phyloP scores from a whole-genome alignment of 1,140 invertebrate genomes.

The Plectus sambesii region DNA sequence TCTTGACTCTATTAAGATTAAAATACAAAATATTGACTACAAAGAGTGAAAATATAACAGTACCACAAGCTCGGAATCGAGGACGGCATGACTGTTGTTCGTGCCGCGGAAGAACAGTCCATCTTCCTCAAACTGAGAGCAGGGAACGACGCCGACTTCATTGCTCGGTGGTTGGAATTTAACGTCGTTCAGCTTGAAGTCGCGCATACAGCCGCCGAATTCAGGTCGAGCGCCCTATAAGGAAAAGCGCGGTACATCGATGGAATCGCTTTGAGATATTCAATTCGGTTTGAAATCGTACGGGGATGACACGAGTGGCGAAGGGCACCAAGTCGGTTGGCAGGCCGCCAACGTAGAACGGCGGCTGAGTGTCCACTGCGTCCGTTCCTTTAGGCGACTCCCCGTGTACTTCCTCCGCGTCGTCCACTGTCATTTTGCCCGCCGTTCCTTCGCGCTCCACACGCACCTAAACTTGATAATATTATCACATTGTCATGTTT shows the following conservation, averaged over 20 bases:
- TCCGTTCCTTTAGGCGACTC: constrained; percentile 52
- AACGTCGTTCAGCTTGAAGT: constrained; percentile 61
- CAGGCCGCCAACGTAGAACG: constrained; percentile 69
- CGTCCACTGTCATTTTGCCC: constrained; percentile 49
- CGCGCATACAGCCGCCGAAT: constrained; percentile 74
- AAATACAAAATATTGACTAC: too few species aligned
- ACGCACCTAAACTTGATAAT: too few species aligned
- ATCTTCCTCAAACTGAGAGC: constrained; percentile 67
- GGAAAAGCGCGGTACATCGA: constrained; percentile 11
- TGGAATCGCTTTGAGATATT: too few species aligned
- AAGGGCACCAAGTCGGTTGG: constrained; percentile 33
- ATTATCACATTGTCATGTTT: too few species aligned
- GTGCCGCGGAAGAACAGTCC: constrained; percentile 78
- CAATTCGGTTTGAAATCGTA: too few species aligned
- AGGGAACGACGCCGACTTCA: constrained; percentile 59
- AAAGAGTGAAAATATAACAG: constrained; percentile 12
- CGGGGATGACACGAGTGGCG: constrained; percentile 44
- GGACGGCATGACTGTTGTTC: constrained; percentile 57
- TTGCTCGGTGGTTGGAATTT: constrained; percentile 53
- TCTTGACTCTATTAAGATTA: too few species aligned
- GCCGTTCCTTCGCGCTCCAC: constrained; percentile 37
- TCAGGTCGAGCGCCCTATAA: constrained; percentile 54
- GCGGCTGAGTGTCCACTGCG: constrained; percentile 57
- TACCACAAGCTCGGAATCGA: constrained; percentile 52
- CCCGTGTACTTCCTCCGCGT: constrained; percentile 50